Percentiles rank a stretch among this genome's conserved stretches.
Conservation (phyloP, 2,888 invertebrate genomes). For the Trichogramma evanescens region DNA sequence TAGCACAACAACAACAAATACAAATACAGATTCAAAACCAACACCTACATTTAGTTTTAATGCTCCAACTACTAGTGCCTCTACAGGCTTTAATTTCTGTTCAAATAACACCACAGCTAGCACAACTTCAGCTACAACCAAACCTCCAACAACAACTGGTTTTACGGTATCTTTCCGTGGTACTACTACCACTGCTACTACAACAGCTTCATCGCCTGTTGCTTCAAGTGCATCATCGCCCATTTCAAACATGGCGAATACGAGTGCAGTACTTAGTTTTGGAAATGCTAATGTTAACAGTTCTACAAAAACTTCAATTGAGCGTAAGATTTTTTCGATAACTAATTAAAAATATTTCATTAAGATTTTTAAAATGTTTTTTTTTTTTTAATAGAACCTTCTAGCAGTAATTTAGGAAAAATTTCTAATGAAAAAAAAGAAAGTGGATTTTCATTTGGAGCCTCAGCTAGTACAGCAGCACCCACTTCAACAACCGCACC, state of each 20-base stretch:
- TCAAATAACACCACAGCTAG: neutral
- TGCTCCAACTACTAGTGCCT: neutral
- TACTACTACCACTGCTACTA: neutral
- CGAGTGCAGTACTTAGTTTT: neutral
- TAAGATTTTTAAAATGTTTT: neutral
- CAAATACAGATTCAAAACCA: neutral
- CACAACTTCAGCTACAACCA: neutral
- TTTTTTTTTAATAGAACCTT: neutral
- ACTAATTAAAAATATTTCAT: neutral
- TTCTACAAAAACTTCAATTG: conserved; percentile 2
- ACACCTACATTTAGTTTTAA: neutral
- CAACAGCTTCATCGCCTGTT: neutral
- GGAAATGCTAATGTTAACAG: conserved; percentile 7
- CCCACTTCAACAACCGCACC: conserved; percentile 10
- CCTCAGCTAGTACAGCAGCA: neutral
- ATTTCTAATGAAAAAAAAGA: neutral
- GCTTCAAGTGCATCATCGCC: neutral
- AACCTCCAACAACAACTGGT: neutral
- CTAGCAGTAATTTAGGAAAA: neutral
- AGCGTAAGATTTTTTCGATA: conserved; percentile 9
- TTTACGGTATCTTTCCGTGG: neutral
- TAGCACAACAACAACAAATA: neutral
- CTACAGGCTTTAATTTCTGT: neutral
- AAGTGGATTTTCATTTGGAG: conserved; percentile 17
- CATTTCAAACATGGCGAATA: neutral